Conservation (phyloP, 2,888 invertebrate species). For the Synanthedon tipuliformis region DNA sequence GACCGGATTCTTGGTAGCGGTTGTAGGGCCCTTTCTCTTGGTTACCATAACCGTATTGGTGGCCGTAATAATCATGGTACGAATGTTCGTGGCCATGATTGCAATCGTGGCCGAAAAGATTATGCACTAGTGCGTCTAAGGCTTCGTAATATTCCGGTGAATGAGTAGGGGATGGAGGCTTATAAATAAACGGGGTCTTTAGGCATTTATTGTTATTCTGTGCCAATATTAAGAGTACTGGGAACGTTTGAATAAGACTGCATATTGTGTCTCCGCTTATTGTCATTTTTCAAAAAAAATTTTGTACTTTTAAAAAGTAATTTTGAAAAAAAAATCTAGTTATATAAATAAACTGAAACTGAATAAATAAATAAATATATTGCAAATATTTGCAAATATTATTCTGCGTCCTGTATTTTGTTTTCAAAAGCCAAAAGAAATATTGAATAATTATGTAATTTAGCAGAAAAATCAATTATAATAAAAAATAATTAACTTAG, state of each 20-base stretch:
- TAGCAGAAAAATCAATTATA: no score
- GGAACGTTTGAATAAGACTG: conserved; percentile 48
- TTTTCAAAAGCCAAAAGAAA: no score
- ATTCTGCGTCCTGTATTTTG: no score
- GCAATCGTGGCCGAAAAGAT: conserved; percentile 23
- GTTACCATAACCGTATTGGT: conserved; percentile 4
- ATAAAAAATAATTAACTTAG: no score
- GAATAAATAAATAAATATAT: no score
- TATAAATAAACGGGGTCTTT: conserved; percentile 47
- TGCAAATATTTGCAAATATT: no score
- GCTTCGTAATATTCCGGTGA: conserved; percentile 57
- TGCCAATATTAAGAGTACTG: conserved; percentile 48
- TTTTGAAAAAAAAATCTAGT: no score
- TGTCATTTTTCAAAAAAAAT: conserved; percentile 29
- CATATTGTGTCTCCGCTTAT: conserved; percentile 43
- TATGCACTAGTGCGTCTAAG: conserved; percentile 43
- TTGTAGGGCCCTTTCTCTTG: background rate
- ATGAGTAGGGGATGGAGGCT: conserved; percentile 48
- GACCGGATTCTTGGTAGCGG: conserved; percentile 3
- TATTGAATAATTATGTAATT: no score
- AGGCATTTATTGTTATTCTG: conserved; percentile 48
- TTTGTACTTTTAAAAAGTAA: background rate
- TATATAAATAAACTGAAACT: no score
- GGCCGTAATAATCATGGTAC: conserved; percentile 9
- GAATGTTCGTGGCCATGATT: conserved; percentile 4